Base-by-base conservation (phyloP, 2,113 vertebrate genomes). In the Neotoma lepida region DNA sequence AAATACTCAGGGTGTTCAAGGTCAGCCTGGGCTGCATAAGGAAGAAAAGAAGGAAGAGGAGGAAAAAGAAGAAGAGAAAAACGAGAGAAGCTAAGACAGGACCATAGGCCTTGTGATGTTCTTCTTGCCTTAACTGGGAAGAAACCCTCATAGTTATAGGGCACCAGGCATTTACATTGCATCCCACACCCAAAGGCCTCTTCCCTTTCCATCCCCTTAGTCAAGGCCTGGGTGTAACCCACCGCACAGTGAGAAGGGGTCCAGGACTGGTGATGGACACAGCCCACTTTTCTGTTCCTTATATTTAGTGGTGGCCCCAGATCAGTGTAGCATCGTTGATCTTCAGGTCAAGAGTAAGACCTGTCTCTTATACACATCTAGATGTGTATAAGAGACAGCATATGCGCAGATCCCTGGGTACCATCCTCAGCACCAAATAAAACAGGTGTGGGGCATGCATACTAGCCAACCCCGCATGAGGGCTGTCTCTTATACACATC, bases 61-160 rank as follows among this genome's bases (percentile, higher is more conserved):
- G 70, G 44, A 6, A 73, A 44, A 26, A 8, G 26, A 44, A 44
- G 24, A 74, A n/a, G n/a, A 14, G 44, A 12, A 44, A 13, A 30
- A 33, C 1, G 7, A 61, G 2, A 12, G 6, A 12, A 9, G 22
- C 2, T 2, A 54, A 51, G 54, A 3, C 3, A 70, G 44, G 8
- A 12, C 13, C 66, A 71, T 24, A 87, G 22, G 22, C 30, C 64
- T 70, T 15, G n/a, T 39, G 13, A 54, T 70, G 22, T 71, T 71
- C 49, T 54, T n/a, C 35, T 41, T 56, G 49, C 9, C 49, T 88
- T 88, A 71, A 30, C 35, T 51, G 46, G 13, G 85, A 70, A 51
- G 44, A n/a, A 63, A 12, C 64, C 4, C 80, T 61, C n/a, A 28
- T 18, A 24, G 24, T 9, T 9, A 22, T 3, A 17, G 30, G 58